Conservation (phyloP, 2,888 invertebrate genomes). For the Clanis bilineata region DNA sequence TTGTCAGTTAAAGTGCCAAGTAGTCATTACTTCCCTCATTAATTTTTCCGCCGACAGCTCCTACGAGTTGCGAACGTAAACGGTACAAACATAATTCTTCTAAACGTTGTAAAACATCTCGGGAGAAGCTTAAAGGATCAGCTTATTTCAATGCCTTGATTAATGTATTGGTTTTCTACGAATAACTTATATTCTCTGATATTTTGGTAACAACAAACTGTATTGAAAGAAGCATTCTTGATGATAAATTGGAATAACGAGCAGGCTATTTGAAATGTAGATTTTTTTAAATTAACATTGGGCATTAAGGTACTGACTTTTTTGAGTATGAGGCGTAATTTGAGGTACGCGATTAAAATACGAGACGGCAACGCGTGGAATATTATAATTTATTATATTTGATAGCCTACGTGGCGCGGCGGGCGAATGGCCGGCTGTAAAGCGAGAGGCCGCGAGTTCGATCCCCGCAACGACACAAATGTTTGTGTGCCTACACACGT, state of each 20-base stretch:
- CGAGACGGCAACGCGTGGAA: too few species aligned
- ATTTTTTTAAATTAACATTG: too few species aligned
- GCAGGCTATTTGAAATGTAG: not conserved
- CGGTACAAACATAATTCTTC: conserved; percentile 55
- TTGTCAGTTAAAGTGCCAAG: conserved; percentile 51
- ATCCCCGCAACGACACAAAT: too few species aligned
- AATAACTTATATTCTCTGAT: not conserved
- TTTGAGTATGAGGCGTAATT: not conserved
- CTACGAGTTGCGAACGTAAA: conserved; percentile 50
- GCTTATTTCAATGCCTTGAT: conserved; percentile 54
- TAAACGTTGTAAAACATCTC: conserved; percentile 45
- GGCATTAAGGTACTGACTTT: not conserved
- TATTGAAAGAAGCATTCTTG: not conserved
- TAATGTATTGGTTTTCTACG: conserved; percentile 39
- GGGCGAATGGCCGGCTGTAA: too few species aligned
- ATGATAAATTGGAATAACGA: not conserved
- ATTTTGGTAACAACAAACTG: not conserved
- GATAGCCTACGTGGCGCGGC: too few species aligned
- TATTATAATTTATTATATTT: too few species aligned
- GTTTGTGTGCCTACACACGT: too few species aligned
- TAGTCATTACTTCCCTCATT: conserved; percentile 51
- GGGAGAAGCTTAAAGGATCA: conserved; percentile 52
- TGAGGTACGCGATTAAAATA: too few species aligned
- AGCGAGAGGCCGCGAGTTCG: too few species aligned
- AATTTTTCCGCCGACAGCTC: conserved; percentile 61